Base-by-base conservation (phyloP, 2,888 invertebrate species). In the Helicoverpa assulta region DNA sequence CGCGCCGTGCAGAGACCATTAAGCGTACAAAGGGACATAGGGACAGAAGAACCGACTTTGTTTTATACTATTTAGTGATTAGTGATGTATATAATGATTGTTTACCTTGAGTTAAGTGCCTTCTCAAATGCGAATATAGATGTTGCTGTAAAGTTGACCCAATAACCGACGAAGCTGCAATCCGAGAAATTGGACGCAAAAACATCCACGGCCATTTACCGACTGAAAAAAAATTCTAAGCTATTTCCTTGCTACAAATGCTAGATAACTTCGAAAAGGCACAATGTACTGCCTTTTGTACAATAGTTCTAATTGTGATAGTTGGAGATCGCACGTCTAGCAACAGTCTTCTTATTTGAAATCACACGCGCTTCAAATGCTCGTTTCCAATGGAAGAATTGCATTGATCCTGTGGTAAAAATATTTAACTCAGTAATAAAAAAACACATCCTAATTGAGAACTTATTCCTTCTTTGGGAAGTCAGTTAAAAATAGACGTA, bases 371-470 rank as follows among this genome's bases (percentile, higher is more conserved):
- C 50, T 16, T 55, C 19, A 50, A 52, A 12, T 50, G 21, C 57
- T 51, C 40, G 18, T 75, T 57, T 61, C 40, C 40, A 33, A 29
- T 19, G 55, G 33, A 33, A 29, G 40, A 21, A 14, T 53, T 50
- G 52, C 56, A 53, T 29, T 19, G 14, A 18, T 26, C 50, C 73
- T 73, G 73, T 7, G 75, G 75, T 0, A 57, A 18, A 29, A 37
- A 37, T 37, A 37, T 37, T 10, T 12, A 37, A 37, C 37, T 37
- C 12, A 33, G 33, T 33, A 33, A 7, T 7, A 33, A 33, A 7
- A 33, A 33, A 7, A 33, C 7, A 33, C 33, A 33, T 33, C 8
- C 33, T 0, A 33, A 33, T 33, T 33, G 7, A 33, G 33, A 29
- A 2, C 33, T 1, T 33, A 1, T 7, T 33, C 33, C 33, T 33